Evolutionary conservation across 2,888 invertebrate genomes (phyloP), one percentile per base, ranked within the genome.

Genomic region (Hyles lineata): DNA sequence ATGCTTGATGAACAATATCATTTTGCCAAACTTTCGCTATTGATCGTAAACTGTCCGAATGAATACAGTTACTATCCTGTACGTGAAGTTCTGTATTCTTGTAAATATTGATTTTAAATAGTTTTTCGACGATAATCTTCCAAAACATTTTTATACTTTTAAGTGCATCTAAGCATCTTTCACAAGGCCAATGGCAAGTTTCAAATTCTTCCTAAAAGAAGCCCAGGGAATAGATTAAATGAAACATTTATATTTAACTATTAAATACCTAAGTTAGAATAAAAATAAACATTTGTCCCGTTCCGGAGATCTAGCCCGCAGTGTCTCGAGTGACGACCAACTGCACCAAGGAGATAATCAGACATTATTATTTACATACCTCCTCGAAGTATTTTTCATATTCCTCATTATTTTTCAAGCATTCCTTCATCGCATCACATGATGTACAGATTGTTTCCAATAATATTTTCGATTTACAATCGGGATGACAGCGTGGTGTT

Each of bases 91-190:
- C 76, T 21, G 88, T 82, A 70, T 72, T 77, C 76, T 87, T 90
- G 0, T 85, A 77, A 50, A 89, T 67, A 58, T 83, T 86, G 3
- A 92, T 76, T 71, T 87, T 81, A 61, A 93, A 91, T 75, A 94
- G 80, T 85, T 89, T 93, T 71, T 92, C 90, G 21, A 89, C 71
- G 8, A 94, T 87, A 29, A 94, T 85, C 82, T 87, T 92, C 94
- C 94, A 94, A 81, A 93, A 90, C 88, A 94, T 88, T 83, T 92
- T 93, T 60, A 94, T 86, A 71, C 87, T 89, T 84, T 92, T 94
- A n/a, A 94, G 79, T 43, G 91, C 90, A 55, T 90, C 91, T 70
- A 94, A 82, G 73, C 93, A 94, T 80, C 83, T 84, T 74, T 93
- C 92, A 76, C 93, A 94, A 0, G 94, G 94, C 94, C 94, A 94